These are phyloP conservation scores for Astropecten irregularis DNA, from an alignment of 53 echinoderm and acorn worm species.

Conservation along the genomic window DNA sequence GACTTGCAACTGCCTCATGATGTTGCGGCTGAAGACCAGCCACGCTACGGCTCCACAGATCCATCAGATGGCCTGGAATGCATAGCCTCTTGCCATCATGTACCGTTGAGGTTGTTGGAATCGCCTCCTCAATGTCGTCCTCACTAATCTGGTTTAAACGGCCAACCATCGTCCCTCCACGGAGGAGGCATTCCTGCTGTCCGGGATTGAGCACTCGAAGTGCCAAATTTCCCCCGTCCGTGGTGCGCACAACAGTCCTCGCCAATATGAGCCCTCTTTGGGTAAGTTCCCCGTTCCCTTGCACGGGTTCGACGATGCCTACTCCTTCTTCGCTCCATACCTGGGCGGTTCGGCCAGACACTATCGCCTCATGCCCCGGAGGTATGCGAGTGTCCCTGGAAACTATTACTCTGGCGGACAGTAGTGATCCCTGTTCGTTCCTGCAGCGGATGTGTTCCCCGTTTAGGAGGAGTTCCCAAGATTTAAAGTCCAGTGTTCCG, in stretches of 20 bases:
- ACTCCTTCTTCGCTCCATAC: not conserved
- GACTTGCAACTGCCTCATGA: not conserved
- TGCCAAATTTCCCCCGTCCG: not conserved
- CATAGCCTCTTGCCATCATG: not conserved
- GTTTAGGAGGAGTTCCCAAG: conserved; percentile 22
- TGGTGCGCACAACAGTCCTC: conserved; percentile 8
- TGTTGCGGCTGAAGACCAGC: not conserved
- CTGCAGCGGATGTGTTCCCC: conserved; percentile 41
- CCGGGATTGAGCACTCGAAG: conserved; percentile 49
- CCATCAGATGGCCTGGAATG: conserved; percentile 40
- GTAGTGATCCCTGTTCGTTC: not conserved
- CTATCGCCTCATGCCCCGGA: conserved; percentile 40
- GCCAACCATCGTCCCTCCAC: conserved; percentile 27
- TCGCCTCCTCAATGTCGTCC: not conserved
- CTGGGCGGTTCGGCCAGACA: not conserved
- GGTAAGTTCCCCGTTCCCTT: not conserved
- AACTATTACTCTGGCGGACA: conserved; percentile 38
- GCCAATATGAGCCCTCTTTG: conserved; percentile 35
- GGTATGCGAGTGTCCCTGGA: conserved; percentile 12
- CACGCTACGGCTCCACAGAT: conserved; percentile 31
- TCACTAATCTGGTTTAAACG: conserved; percentile 13
- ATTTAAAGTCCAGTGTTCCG: conserved; percentile 26
- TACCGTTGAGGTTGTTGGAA: too few relatives aligned
- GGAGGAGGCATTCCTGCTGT: not conserved
- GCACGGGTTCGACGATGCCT: conserved; percentile 41